Conservation (phyloP, 2,113 vertebrate species). For the Perccottus glenii region DNA sequence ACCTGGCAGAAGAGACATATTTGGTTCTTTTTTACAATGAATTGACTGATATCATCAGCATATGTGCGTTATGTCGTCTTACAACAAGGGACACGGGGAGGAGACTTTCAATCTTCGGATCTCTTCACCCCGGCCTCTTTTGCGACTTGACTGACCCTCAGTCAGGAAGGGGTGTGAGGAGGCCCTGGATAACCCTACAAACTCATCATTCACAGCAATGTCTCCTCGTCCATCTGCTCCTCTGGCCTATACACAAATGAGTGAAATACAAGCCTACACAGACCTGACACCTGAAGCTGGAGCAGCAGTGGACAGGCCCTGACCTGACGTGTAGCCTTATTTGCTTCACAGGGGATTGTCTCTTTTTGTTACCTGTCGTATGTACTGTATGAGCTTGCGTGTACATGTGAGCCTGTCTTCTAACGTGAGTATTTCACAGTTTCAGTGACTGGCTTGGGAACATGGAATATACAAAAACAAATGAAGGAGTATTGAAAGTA, state of each 20-base stretch:
- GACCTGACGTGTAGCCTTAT: constrained; percentile 92
- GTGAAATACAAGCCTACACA: constrained; percentile 45
- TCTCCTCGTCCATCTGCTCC: constrained; percentile 53
- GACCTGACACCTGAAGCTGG: constrained; percentile 57
- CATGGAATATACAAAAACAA: constrained; percentile 46
- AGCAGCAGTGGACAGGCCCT: constrained; percentile 78
- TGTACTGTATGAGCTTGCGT: constrained; percentile 57
- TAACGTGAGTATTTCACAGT: constrained; percentile 68
- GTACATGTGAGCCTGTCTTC: constrained; percentile 62
- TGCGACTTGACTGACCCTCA: constrained; percentile 50
- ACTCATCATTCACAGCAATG: constrained; percentile 48
- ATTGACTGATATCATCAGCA: constrained; percentile 74
- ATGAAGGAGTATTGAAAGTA: constrained; percentile 46
- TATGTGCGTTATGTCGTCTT: constrained; percentile 63
- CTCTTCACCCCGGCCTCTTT: constrained; percentile 53
- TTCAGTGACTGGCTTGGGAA: constrained; percentile 70
- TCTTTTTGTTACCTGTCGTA: constrained; percentile 75
- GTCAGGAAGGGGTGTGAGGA: constrained; percentile 52
- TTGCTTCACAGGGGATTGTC: constrained; percentile 71
- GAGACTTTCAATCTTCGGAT: constrained; percentile 52
- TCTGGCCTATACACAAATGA: constrained; percentile 47
- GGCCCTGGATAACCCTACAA: constrained; percentile 52
- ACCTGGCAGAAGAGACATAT: constrained; percentile 64
- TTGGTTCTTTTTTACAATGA: constrained; percentile 66
- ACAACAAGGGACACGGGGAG: constrained; percentile 43